phyloP scores from a whole-genome alignment of 2,797 vertebrate genomes.

The Halcyon smyrnensis region DNA sequence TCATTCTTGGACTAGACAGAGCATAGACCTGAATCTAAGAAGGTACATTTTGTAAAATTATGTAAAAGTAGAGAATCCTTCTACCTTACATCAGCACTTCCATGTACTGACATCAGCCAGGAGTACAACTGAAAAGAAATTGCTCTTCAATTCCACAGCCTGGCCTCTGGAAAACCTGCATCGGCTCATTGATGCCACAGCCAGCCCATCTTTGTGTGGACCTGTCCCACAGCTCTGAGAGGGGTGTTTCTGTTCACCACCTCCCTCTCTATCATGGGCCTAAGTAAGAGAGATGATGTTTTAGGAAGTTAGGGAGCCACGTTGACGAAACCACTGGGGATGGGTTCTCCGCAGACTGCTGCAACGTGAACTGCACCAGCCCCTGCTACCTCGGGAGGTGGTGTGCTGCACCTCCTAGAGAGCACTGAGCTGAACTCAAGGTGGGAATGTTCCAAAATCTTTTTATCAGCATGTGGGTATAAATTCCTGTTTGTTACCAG shows the following conservation, averaged over 20 bases:
- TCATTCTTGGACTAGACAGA: neutral
- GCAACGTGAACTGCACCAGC: neutral
- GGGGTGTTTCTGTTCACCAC: neutral
- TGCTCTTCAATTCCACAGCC: neutral
- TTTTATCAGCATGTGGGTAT: neutral
- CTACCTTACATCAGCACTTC: neutral
- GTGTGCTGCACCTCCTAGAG: neutral
- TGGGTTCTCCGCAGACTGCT: neutral
- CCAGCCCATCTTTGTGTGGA: neutral
- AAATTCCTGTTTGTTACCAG: neutral
- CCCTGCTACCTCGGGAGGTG: neutral
- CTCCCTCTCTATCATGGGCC: neutral
- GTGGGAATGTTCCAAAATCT: neutral
- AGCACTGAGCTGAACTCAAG: neutral
- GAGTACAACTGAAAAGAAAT: neutral
- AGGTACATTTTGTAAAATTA: neutral
- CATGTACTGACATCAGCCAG: neutral
- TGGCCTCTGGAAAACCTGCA: neutral
- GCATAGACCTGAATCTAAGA: neutral
- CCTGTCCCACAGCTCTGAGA: accelerated
- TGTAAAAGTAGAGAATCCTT: neutral
- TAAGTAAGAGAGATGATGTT: neutral
- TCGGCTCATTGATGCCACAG: neutral
- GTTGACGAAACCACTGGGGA: neutral
- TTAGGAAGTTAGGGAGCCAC: neutral